Evolutionary conservation across 2,888 invertebrate species (phyloP), one percentile per base, ranked within the genome.

Genomic region (Idaea dimidiata): DNA sequence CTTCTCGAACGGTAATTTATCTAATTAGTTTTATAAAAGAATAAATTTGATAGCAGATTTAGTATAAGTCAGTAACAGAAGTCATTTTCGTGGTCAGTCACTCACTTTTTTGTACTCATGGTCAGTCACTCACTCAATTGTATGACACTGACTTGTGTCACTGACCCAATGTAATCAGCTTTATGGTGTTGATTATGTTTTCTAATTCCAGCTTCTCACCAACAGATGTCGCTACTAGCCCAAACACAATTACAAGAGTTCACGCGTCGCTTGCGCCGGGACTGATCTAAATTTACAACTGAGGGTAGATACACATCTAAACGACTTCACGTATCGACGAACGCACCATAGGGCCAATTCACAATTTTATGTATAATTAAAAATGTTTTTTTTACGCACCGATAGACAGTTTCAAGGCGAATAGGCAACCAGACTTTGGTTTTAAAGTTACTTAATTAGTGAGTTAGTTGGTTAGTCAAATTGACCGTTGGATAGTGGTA

Each of bases 241-340:
- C 24, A 66, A 69, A 63, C 61, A 67, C 70, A 66, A 68, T 57
- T 66, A 69, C 64, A 66, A 64, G 73, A 76, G 82, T 83, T 79
- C 78, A 86, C 87, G 88, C 88, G 86, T 78, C 77, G 84, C 71
- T 77, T 66, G 65, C 61, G 72, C 63, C 67, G 68, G 73, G 71
- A 70, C 68, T 73, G 70, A 68, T 74, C 80, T 78, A 80, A 79
- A 82, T 77, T 76, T 82, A 81, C 80, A 78, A 65, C 72, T 67
- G 76, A 74, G 88, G 88, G 87, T 86, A 88, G 88, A 88, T 87
- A 82, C 59, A 62, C 64, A 88, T 88, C 88, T 88, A 70, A 85
- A 84, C 67, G 68, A 67, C 83, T 78, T 74, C 81, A 76, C 74
- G 76, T 82, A 75, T 68, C 65, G 76, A 70, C 73, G 72, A 69